A percentile compares a stretch with the other conserved stretches of the same genome.
These are phyloP conservation scores for Porites rus DNA, from an alignment of 92 coral and sea anemone genomes.

Conservation along the genomic window DNA sequence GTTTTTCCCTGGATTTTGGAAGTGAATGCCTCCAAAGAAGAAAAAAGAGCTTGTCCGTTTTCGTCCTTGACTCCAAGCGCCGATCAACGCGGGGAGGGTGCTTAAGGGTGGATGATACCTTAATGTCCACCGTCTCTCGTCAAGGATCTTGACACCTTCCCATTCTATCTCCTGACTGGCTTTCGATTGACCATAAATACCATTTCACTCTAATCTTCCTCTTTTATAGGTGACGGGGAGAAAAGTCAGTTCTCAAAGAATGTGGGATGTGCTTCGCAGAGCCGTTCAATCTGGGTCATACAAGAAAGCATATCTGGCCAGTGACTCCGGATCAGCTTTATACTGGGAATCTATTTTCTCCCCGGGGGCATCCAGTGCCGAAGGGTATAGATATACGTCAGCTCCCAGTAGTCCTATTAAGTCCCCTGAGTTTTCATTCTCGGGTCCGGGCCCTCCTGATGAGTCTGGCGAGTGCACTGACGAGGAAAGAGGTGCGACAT, in stretches of 20 bases:
- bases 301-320: conserved; percentile 52
- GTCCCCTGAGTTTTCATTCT: conserved; percentile 47
- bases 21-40: too few relatives aligned
- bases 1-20: too few relatives aligned
- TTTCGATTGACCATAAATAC: too few relatives aligned
- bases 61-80: too few relatives aligned
- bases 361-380: conserved; percentile 53
- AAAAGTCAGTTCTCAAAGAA: conserved; percentile 61
- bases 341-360: conserved; percentile 87
- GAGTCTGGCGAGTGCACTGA: conserved; percentile 34
- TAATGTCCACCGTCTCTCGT: too few relatives aligned
- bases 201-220: not conserved
- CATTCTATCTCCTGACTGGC: too few relatives aligned
- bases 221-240: conserved; percentile 8
- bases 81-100: too few relatives aligned
- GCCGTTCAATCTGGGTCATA: conserved; percentile 83
- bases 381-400: conserved; percentile 48
- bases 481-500: conserved; percentile 32
- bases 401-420: conserved; percentile 36
- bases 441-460: conserved; percentile 80
- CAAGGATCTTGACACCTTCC: too few relatives aligned
- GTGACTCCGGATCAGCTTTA: conserved; percentile 69
- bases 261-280: conserved; percentile 82
- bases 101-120: too few relatives aligned
- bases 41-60: too few relatives aligned